A percentile compares a stretch with the other conserved stretches of the same genome.
These are phyloP conservation scores for Acleris holmiana DNA, from an alignment of 2,888 invertebrate genomes.

Conservation along the genomic window DNA sequence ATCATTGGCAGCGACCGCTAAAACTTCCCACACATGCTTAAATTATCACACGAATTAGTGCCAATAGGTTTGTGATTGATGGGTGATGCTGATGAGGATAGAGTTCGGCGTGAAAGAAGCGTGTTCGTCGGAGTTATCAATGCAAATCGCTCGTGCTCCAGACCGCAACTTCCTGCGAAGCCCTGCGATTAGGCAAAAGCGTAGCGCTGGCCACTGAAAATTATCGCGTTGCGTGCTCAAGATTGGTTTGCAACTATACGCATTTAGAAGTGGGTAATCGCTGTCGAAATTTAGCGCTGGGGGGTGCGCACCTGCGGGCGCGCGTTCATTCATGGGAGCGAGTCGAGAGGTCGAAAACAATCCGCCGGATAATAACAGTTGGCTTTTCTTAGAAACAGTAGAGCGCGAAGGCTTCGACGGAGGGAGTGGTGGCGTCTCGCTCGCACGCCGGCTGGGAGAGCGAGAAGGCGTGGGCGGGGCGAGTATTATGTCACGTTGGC, in stretches of 20 bases:
- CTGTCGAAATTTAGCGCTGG: constrained; percentile 67
- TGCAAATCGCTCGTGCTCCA: constrained; percentile 62
- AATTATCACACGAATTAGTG: constrained; percentile 73
- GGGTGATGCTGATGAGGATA: constrained; percentile 57
- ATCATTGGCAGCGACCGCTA: constrained; percentile 71
- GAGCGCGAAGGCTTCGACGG: constrained; percentile 76
- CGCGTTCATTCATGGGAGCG: constrained; percentile 77
- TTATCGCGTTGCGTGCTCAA: constrained; percentile 75
- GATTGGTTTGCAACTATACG: constrained; percentile 68
- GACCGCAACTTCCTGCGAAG: constrained; percentile 74
- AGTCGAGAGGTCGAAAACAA: constrained; percentile 75
- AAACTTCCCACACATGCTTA: constrained; percentile 67
- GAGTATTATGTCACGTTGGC: constrained; percentile 72
- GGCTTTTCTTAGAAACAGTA: constrained; percentile 79
- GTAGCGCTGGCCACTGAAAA: constrained; percentile 72
- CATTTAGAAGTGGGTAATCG: constrained; percentile 73
- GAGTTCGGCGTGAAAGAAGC: constrained; percentile 46
- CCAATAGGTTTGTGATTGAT: constrained; percentile 75
- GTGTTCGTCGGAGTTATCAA: constrained; percentile 38
- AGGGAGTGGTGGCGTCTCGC: constrained; percentile 63
- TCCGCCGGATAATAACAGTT: constrained; percentile 80
- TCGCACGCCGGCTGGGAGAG: constrained; percentile 62
- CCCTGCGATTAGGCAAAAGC: constrained; percentile 63
- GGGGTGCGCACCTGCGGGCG: constrained; percentile 78
- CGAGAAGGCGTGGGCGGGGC: constrained; percentile 78